Evolutionary conservation across 2,888 invertebrate genomes (phyloP), one percentile per base, ranked within the genome.

Genomic region (Caenorhabditis angaria): DNA sequence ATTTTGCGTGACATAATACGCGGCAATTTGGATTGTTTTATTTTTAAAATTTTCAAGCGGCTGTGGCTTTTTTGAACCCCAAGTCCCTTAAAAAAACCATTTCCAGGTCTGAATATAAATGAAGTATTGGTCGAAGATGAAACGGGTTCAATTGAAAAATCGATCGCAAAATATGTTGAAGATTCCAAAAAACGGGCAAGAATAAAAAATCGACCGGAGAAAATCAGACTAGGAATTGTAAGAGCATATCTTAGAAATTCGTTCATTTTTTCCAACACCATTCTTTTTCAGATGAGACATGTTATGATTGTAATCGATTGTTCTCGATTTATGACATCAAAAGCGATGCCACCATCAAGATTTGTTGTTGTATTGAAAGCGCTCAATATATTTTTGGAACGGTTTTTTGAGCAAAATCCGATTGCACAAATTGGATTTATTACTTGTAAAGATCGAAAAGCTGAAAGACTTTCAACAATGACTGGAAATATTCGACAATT

Each of bases 331-430:
- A 99, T 99, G 97, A 91, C 91, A 48, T 93, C 93, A 82, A 95
- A 95, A 87, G 97, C 97, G 89, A 90, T 99, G 57, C 97, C 95
- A 89, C 99, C 99, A 0, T 94, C 94, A 32, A 57, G 76, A 64
- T 71, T 77, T 50, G 63, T 68, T 10, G 74, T 74, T 4, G 71
- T 76, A 22, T 68, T 80, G 75, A 77, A 77, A 57, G 79, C 96
- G 18, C 88, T 99, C 71, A 94, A 95, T 89, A 92, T 92, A 77
- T 99, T 97, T 88, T 92, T 99, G 68, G 94, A 95, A 83, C 96
- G 97, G 88, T 99, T 94, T 88, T 97, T 97, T 89, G 97, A 97
- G 89, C 95, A 97, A 88, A 99, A 99, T 89, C 99, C 99, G 12
- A 93, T 99, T 62, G 96, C 97, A 88, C 99, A 99, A 89, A 90